phyloP scores from a whole-genome alignment of 2,888 invertebrate genomes.

The Spialia ferax region DNA sequence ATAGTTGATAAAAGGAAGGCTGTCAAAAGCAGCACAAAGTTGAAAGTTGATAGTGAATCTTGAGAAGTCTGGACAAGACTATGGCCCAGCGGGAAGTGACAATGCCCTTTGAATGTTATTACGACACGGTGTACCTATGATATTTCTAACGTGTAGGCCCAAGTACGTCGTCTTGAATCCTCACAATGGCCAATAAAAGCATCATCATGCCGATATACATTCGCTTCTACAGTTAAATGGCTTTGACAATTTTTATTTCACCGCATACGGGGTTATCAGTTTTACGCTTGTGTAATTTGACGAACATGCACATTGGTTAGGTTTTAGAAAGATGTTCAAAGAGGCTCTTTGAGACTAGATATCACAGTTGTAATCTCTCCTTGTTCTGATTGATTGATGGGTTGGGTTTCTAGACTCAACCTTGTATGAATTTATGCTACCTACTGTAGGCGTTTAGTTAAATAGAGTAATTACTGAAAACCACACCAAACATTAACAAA shows the following conservation, averaged over 20 bases:
- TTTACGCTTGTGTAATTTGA: too few species aligned
- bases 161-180: slow-evolving; percentile 25
- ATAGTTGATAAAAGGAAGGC: slow-evolving; percentile 65
- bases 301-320: too few species aligned
- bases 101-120: slow-evolving; percentile 42
- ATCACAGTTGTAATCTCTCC: too few species aligned
- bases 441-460: too few species aligned
- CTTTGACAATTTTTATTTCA: too few species aligned
- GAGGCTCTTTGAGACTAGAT: too few species aligned
- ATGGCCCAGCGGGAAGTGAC: slow-evolving; percentile 58
- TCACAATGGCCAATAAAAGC: slow-evolving; percentile 38
- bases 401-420: too few species aligned
- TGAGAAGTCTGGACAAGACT: slow-evolving; percentile 67
- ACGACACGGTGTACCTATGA: slow-evolving; percentile 43
- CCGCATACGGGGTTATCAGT: too few species aligned
- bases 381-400: too few species aligned
- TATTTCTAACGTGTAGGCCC: slow-evolving; percentile 47
- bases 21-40: slow-evolving; percentile 73
- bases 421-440: too few species aligned
- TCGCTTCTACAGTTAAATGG: slow-evolving; percentile 9
- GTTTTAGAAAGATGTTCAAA: too few species aligned
- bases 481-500: neutral
- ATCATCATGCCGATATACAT: slow-evolving; percentile 25
- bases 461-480: too few species aligned
- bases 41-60: slow-evolving; percentile 80